A percentile compares a stretch with the other conserved stretches of the same genome.
Evolutionary conservation across 2,888 invertebrate species (phyloP).

Genomic region (Ceriagrion tenellum): DNA sequence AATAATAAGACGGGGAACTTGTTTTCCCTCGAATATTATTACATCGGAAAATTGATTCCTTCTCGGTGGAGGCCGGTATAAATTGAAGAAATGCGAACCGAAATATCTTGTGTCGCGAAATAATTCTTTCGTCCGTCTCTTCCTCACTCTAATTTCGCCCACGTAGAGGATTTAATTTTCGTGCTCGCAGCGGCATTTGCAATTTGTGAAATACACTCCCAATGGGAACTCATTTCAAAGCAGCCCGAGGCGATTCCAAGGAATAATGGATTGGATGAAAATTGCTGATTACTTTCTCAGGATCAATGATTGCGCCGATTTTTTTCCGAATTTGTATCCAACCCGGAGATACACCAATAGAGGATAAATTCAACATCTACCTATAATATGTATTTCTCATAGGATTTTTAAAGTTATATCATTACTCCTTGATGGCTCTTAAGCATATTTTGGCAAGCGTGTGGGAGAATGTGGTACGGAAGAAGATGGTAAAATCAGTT

Average conservation of each 20-base stretch:
- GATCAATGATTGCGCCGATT: neutral
- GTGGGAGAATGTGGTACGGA: no score
- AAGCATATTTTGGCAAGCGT: no score
- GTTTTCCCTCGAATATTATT: neutral
- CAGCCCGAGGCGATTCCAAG: neutral
- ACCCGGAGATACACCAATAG: neutral
- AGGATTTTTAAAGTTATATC: no score
- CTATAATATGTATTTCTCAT: no score
- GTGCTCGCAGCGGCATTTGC: neutral
- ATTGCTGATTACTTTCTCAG: neutral
- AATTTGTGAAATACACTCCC: neutral
- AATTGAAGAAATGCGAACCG: conserved; percentile 22
- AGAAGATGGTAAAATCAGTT: no score
- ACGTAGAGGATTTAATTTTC: neutral
- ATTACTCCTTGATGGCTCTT: no score
- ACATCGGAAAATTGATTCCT: conserved; percentile 8
- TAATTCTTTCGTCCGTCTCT: neutral
- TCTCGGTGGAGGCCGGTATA: neutral
- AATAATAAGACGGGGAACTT: neutral
- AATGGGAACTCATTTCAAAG: neutral
- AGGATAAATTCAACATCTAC: no score
- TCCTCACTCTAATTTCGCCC: neutral
- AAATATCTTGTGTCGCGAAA: neutral
- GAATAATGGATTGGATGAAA: neutral
- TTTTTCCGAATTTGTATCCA: neutral